These are phyloP conservation scores for Cyprinus carpio DNA, from an alignment of 2,113 vertebrate genomes.

Conservation along the genomic window DNA sequence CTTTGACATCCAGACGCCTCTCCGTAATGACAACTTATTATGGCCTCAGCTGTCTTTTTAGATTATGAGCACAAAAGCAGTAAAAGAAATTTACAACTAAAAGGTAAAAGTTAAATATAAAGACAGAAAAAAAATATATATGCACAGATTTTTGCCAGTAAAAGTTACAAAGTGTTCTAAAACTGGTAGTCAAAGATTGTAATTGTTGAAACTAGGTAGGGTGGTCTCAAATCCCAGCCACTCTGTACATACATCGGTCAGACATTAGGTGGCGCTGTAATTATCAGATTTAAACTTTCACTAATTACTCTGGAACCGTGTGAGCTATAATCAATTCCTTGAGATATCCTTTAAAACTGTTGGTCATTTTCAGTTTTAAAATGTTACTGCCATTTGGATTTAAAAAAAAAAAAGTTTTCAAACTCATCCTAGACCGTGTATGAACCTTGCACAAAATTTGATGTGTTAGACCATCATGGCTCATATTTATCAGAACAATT, in stretches of 20 bases:
- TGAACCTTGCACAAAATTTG: not conserved
- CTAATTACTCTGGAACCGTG: not conserved
- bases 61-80: not conserved
- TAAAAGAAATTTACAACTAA: not conserved
- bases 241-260: not conserved
- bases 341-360: not conserved
- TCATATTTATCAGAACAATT: not conserved
- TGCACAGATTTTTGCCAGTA: not conserved
- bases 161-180: not conserved
- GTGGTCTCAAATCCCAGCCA: not conserved
- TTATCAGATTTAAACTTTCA: not conserved
- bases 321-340: not conserved
- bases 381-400: not conserved
- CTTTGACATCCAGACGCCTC: constrained; percentile 27
- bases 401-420: not conserved
- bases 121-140: not conserved
- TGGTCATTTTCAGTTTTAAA: not conserved
- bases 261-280: not conserved
- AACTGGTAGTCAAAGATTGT: not conserved
- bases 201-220: not conserved
- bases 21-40: constrained; percentile 4
- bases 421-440: not conserved
- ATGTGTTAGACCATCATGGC: not conserved
- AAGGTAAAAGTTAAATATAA: not conserved
- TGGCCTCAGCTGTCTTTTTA: not conserved